phyloP scores from a whole-genome alignment of 1,140 invertebrate species.

The Zaprionus ornatus region DNA sequence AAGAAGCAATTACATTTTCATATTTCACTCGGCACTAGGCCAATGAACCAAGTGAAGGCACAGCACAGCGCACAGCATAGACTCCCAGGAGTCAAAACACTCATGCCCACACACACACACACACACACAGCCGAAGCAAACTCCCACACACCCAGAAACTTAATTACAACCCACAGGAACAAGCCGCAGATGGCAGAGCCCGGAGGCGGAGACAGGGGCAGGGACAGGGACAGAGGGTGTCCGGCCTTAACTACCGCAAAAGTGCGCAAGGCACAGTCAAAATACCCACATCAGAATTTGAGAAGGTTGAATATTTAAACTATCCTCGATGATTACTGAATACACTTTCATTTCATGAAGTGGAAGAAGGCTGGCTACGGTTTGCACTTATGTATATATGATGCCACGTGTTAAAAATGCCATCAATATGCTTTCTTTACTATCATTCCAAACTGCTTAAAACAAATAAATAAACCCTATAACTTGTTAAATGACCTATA shows the following conservation, averaged over 20 bases:
- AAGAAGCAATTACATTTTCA: constrained; percentile 40
- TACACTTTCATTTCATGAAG: neutral
- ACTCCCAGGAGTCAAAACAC: neutral
- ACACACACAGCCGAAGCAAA: neutral
- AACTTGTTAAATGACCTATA: neutral
- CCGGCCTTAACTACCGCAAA: constrained; percentile 49
- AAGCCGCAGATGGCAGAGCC: constrained; percentile 41
- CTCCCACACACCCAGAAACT: constrained; percentile 44
- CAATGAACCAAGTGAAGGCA: constrained; percentile 27
- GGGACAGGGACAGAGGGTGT: neutral
- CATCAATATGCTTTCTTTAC: neutral
- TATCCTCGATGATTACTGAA: neutral
- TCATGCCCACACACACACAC: neutral
- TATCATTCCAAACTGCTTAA: neutral
- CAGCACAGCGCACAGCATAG: neutral
- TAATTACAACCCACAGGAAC: constrained; percentile 59
- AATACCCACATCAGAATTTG: constrained; percentile 46
- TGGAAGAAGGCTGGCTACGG: neutral
- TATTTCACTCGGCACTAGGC: constrained; percentile 35
- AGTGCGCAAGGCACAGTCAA: constrained; percentile 40
- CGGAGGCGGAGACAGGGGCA: neutral
- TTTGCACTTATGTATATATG: too few relatives aligned
- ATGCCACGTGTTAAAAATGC: too few relatives aligned
- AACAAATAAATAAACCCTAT: neutral
- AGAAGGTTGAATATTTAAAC: constrained; percentile 3